Evolutionary conservation across 2,113 vertebrate species (phyloP).

Genomic region (Mustelus asterias): DNA sequence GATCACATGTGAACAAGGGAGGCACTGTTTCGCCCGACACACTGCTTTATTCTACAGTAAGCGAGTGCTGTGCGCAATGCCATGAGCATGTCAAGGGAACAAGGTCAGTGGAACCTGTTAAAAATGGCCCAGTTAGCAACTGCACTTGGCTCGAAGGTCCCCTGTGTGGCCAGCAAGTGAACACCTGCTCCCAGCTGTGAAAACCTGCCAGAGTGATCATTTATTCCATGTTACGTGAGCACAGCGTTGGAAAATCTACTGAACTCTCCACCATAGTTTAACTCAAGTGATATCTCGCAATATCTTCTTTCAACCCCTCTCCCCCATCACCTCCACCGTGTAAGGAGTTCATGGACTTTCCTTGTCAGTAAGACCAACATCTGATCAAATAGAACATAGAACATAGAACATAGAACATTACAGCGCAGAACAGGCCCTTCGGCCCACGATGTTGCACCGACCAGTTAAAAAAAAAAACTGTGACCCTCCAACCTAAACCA

Average conservation of each 20-base stretch:
- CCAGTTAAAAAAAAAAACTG: too few relatives aligned
- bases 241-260: background rate
- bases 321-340: background rate
- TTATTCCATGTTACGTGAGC: background rate
- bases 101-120: conserved; percentile 55
- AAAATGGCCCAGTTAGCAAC: conserved; percentile 55
- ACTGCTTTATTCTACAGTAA: conserved; percentile 47
- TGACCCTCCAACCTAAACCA: too few relatives aligned
- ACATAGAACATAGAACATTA: too few relatives aligned
- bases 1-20: conserved; percentile 50
- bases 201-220: background rate
- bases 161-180: conserved; percentile 52
- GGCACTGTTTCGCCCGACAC: conserved; percentile 41
- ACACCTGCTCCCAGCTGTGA: conserved; percentile 49
- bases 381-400: too few relatives aligned
- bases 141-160: conserved; percentile 53
- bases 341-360: too few relatives aligned
- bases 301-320: background rate
- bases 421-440: too few relatives aligned
- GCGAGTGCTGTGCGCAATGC: conserved; percentile 45
- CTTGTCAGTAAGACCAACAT: too few relatives aligned
- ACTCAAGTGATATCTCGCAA: background rate
- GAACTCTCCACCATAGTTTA: background rate
- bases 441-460: too few relatives aligned
- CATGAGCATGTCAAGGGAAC: conserved; percentile 57